Evolutionary conservation across 2,113 vertebrate genomes (phyloP).

Genomic region (Oophaga pumilio): DNA sequence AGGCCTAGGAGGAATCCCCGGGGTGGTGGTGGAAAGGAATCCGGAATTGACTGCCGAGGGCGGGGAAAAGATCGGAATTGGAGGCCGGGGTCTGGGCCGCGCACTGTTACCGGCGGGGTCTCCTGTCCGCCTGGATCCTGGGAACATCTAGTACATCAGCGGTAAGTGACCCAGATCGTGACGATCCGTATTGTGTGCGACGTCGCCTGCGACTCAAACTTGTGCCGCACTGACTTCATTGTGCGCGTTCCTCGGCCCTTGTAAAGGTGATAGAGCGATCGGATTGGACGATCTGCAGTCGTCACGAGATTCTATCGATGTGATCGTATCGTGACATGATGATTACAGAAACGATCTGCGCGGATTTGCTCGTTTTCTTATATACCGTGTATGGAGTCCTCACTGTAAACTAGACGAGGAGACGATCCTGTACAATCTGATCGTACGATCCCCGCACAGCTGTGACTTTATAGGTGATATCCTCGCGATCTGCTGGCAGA

Average conservation of each 20-base stretch:
- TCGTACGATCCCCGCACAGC: too few species aligned
- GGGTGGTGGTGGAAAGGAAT: neutral
- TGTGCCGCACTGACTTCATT: neutral
- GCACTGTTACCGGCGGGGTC: neutral
- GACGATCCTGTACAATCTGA: too few species aligned
- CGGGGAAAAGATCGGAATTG: neutral
- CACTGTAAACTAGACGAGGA: too few species aligned
- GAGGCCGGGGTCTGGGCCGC: slow-evolving; percentile 41
- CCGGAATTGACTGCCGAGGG: neutral
- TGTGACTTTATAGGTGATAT: too few species aligned
- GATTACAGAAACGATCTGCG: too few species aligned
- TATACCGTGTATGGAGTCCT: too few species aligned
- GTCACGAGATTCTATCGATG: too few species aligned
- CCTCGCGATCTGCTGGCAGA: too few species aligned
- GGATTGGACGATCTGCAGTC: neutral
- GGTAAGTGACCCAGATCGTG: neutral
- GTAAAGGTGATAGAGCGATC: neutral
- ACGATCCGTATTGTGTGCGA: too few species aligned
- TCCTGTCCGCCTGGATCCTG: neutral
- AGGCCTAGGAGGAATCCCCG: neutral
- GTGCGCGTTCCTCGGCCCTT: too few species aligned
- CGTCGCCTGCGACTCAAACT: neutral
- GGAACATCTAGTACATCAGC: neutral
- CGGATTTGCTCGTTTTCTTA: too few species aligned
- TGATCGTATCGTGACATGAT: too few species aligned